Conservation (phyloP, 1,140 invertebrate genomes). For the Lordiphosa stackelbergi region DNA sequence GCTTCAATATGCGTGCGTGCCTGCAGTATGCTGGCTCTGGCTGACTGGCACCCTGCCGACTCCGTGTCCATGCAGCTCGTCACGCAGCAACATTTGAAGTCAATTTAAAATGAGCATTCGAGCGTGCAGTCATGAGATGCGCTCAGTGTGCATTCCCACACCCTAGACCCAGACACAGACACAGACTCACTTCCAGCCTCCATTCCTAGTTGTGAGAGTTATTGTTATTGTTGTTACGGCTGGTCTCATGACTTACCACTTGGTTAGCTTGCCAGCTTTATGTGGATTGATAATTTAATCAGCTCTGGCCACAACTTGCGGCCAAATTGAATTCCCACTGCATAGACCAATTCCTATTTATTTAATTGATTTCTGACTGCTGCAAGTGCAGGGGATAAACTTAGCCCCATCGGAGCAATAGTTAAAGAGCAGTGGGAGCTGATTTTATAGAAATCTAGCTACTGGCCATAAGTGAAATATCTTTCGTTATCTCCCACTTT, state of each 20-base stretch:
- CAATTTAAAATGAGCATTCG: constrained; percentile 74
- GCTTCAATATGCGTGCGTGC: constrained; percentile 68
- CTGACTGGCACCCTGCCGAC: constrained; percentile 28
- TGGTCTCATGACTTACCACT: constrained; percentile 62
- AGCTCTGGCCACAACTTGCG: constrained; percentile 32
- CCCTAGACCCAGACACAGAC: not conserved
- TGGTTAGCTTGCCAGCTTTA: constrained; percentile 31
- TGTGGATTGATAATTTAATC: constrained; percentile 61
- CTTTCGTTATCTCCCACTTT: constrained; percentile 3
- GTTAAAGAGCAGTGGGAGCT: constrained; percentile 1
- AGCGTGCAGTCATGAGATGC: constrained; percentile 74
- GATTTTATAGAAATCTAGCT: constrained; percentile 61
- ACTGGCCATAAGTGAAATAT: constrained; percentile 52
- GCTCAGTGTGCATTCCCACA: constrained; percentile 11
- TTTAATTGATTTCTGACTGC: constrained; percentile 57
- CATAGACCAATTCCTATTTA: constrained; percentile 35
- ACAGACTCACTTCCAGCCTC: constrained; percentile 1
- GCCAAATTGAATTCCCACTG: constrained; percentile 16
- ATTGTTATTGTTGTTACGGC: constrained; percentile 65
- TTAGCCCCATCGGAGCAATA: constrained; percentile 1
- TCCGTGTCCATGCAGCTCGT: constrained; percentile 62
- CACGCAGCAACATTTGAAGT: constrained; percentile 74
- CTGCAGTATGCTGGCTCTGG: constrained; percentile 26
- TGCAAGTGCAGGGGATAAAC: constrained; percentile 2
- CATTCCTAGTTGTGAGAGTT: constrained; percentile 21